Percentiles rank a stretch among this genome's conserved stretches.
Conservation (phyloP, 2,113 vertebrate genomes). For the Thryonomys swinderianus region DNA sequence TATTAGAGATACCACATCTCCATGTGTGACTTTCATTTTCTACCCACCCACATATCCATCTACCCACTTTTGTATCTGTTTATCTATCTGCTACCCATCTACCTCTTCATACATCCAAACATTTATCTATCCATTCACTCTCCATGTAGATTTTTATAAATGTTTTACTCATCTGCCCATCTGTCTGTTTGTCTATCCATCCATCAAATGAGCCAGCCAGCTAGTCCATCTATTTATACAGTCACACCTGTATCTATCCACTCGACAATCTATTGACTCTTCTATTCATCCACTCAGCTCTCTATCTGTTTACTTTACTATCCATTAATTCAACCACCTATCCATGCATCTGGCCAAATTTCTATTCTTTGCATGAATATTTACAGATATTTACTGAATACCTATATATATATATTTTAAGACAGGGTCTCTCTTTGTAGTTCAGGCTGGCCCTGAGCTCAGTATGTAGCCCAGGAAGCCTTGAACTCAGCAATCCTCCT, state of each 20-base stretch:
- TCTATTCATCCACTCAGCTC: background rate
- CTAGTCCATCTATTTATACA: background rate
- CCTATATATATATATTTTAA: too few relatives aligned
- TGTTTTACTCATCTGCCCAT: background rate
- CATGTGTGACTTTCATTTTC: background rate
- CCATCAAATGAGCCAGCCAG: background rate
- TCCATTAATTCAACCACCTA: background rate
- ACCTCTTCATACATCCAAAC: background rate
- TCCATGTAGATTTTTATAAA: background rate
- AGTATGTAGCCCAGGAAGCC: too few relatives aligned
- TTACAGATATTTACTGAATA: background rate
- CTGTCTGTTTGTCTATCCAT: background rate
- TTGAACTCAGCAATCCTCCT: too few relatives aligned
- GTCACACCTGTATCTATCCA: background rate
- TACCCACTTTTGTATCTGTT: background rate
- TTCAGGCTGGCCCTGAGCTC: too few relatives aligned
- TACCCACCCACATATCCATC: background rate
- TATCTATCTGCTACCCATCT: background rate
- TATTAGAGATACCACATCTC: background rate
- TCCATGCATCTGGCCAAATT: background rate
- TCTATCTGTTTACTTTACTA: too few relatives aligned
- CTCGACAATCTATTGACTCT: background rate
- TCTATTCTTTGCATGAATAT: background rate
- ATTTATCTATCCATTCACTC: background rate
- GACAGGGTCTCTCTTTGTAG: too few relatives aligned